phyloP scores from a whole-genome alignment of 2,888 invertebrate species.

The Drosophila subsilvestris region DNA sequence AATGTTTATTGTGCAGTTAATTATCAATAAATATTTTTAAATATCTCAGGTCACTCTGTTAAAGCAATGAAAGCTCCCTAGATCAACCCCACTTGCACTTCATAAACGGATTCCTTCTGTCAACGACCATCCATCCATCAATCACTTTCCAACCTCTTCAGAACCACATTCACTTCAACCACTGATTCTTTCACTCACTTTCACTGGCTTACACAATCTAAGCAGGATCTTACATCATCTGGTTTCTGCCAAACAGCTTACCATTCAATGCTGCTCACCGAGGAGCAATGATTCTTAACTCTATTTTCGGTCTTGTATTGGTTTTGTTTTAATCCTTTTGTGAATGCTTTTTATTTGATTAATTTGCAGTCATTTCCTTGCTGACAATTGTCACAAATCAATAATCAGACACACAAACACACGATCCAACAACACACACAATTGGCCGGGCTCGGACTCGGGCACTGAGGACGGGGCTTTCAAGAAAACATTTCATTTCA shows the following conservation, averaged over 20 bases:
- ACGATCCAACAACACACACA: slow-evolving; percentile 13
- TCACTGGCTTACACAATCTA: slow-evolving; percentile 30
- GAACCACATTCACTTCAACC: neutral
- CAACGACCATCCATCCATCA: neutral
- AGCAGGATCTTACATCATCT: slow-evolving; percentile 43
- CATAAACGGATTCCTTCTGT: neutral
- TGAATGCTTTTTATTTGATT: slow-evolving; percentile 22
- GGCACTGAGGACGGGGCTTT: slow-evolving; percentile 31
- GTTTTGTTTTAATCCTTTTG: slow-evolving; percentile 15
- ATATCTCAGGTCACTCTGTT: neutral
- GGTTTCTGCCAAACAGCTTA: slow-evolving; percentile 22
- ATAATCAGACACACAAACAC: slow-evolving; percentile 42
- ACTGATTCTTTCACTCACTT: slow-evolving; percentile 18
- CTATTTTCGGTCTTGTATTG: neutral
- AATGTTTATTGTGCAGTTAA: neutral
- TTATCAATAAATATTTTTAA: neutral
- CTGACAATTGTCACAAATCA: slow-evolving; percentile 59
- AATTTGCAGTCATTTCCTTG: slow-evolving; percentile 56
- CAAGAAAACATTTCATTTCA: slow-evolving; percentile 58
- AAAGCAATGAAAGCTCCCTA: neutral
- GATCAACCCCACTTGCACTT: neutral
- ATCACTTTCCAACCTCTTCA: neutral
- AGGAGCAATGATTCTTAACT: slow-evolving; percentile 15
- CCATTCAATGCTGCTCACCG: slow-evolving; percentile 35
- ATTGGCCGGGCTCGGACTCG: slow-evolving; percentile 11